Conservation (phyloP, 2,797 vertebrate genomes). For the Myotis vivesi region DNA sequence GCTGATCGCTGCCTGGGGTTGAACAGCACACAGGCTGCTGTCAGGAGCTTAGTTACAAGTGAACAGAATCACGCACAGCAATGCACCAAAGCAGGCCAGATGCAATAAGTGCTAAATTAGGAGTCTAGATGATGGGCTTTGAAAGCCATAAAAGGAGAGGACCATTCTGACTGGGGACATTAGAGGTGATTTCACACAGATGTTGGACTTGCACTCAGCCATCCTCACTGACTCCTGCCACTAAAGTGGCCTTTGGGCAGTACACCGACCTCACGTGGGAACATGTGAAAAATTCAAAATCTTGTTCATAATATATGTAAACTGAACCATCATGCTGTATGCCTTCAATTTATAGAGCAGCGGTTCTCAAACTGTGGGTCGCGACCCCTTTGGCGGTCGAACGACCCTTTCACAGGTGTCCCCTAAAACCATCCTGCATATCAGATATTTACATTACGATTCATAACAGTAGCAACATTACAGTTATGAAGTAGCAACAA, state of each 20-base stretch:
- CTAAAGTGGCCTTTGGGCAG: background rate
- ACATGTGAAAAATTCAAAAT: background rate
- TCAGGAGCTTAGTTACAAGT: background rate
- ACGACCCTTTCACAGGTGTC: too few species aligned
- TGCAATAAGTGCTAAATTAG: background rate
- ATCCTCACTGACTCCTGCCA: background rate
- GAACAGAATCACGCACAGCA: background rate
- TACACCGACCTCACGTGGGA: background rate
- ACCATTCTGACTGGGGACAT: background rate
- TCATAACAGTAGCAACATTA: too few species aligned
- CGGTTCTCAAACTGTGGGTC: too few species aligned
- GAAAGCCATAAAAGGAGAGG: background rate
- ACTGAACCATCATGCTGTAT: background rate
- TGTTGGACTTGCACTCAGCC: background rate
- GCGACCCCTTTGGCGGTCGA: too few species aligned
- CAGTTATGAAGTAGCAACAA: too few species aligned
- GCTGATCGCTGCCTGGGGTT: background rate
- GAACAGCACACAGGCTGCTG: background rate
- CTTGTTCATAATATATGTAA: background rate
- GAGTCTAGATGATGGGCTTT: background rate
- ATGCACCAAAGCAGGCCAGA: background rate
- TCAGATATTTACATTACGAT: too few species aligned
- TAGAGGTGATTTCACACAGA: background rate
- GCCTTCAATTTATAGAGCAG: background rate
- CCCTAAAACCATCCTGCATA: too few species aligned